phyloP scores from a whole-genome alignment of 2,888 invertebrate species.

The Prenolepis imparis region DNA sequence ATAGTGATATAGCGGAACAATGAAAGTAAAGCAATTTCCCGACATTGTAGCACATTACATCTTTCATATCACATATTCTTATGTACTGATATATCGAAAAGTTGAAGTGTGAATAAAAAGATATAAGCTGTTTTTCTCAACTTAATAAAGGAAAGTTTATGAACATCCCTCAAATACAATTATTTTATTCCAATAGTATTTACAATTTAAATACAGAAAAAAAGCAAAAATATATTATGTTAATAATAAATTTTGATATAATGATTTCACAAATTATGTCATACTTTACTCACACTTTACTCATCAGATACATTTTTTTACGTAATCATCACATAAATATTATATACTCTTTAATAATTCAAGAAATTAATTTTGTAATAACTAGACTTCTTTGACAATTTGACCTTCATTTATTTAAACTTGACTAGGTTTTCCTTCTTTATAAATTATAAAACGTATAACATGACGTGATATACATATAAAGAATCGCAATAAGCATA shows the following conservation, averaged over 20 bases:
- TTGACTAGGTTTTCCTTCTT: too few relatives aligned
- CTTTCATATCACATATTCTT: background rate
- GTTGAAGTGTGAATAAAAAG: background rate
- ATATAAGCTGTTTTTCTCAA: background rate
- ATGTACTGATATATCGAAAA: background rate
- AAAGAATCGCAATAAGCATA: conserved; percentile 9
- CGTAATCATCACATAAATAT: background rate
- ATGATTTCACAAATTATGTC: background rate
- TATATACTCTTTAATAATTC: background rate
- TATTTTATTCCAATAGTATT: background rate
- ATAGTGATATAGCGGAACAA: background rate
- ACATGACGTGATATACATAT: background rate
- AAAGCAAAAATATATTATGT: background rate
- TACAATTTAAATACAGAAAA: background rate
- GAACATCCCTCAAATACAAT: background rate
- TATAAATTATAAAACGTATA: background rate
- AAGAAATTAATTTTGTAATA: conserved; percentile 29
- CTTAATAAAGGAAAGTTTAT: background rate
- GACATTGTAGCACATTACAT: background rate
- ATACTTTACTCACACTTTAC: background rate
- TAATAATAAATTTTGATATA: background rate
- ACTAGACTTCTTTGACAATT: background rate
- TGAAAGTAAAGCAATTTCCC: conserved; percentile 8
- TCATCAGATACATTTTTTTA: background rate
- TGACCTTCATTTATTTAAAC: conserved; percentile 10